Base-by-base conservation (phyloP, 30 jellyfish, hydroid and myxozoan genomes). In the Nemopilema nomurai region DNA sequence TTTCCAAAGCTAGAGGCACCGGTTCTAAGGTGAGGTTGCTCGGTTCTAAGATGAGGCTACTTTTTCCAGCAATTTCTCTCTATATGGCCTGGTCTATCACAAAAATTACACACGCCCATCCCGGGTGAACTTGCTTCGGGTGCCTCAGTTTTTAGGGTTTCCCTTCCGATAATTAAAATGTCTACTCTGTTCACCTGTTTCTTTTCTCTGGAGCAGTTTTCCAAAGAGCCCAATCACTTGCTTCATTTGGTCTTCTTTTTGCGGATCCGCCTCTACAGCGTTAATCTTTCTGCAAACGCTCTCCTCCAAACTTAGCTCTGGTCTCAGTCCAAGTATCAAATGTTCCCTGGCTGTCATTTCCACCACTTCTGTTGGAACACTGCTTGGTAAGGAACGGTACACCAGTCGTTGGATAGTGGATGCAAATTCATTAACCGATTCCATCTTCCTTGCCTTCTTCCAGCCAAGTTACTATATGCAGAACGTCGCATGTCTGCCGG, bases 291-390 rank as follows among this genome's bases (percentile, higher is more conserved):
- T n/a, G n/a, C n/a, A n/a, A n/a, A n/a, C n/a, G n/a, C n/a, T n/a
- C n/a, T n/a, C n/a, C n/a, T n/a, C n/a, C n/a, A n/a, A n/a, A n/a
- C n/a, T n/a, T 49, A 71, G 64, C 0, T 50, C 49, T 3, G 79
- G 73, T 32, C 67, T 49, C 22, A 83, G 52, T 0, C 92, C 87
- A 0, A 83, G 31, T 13, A 80, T 70, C 27, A 83, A 71, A 33
- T 83, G 86, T 71, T 72, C 92, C 9, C 71, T 76, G 24, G 87
- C 92, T 6, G 92, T 71, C 80, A 83, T 83, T 24, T 83, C 86
- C 1, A 83, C 16, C 6, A 53, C 29, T 41, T 71, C 79, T 27
- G 53, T 71, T 4, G 6, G 0, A 4, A 28, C 86, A 22, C 17
- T 21, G 30, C 86, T 72, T 4, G 92, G 80, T 26, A 71, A 71